These are phyloP conservation scores for Pachypeltis micranthus DNA, from an alignment of 1,140 invertebrate species.

Conservation along the genomic window DNA sequence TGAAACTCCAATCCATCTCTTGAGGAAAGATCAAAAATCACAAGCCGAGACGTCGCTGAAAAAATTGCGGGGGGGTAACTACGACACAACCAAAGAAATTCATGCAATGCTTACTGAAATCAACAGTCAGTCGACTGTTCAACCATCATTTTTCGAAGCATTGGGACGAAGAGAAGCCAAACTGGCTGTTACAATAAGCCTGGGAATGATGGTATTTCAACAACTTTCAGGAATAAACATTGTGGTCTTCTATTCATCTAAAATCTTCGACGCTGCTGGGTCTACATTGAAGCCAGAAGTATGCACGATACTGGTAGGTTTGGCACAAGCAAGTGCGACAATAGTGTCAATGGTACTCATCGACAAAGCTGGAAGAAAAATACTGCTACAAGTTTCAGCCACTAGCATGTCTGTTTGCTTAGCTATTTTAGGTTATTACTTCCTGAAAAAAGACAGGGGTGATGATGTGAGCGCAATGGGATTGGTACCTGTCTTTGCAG, in stretches of 20 bases:
- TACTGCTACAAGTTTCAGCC: slow-evolving; percentile 41
- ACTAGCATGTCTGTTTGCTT: slow-evolving; percentile 37
- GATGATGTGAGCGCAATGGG: slow-evolving; percentile 36
- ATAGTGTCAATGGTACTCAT: slow-evolving; percentile 36
- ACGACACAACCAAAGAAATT: slow-evolving; percentile 63
- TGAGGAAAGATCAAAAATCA: slow-evolving; percentile 26
- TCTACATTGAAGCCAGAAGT: slow-evolving; percentile 37
- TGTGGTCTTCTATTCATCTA: slow-evolving; percentile 63
- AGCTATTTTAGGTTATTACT: slow-evolving; percentile 30
- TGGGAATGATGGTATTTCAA: slow-evolving; percentile 72
- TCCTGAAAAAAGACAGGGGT: slow-evolving; percentile 24
- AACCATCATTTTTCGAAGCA: slow-evolving; percentile 42
- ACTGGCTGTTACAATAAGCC: slow-evolving; percentile 56
- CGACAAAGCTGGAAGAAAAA: slow-evolving; percentile 38
- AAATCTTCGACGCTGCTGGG: slow-evolving; percentile 56
- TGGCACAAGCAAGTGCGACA: slow-evolving; percentile 37
- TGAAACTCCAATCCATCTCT: slow-evolving; percentile 36
- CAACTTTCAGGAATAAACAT: slow-evolving; percentile 76
- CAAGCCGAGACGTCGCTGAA: slow-evolving; percentile 32
- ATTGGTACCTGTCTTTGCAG: slow-evolving; percentile 52
- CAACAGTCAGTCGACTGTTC: slow-evolving; percentile 43
- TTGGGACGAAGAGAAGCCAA: slow-evolving; percentile 44
- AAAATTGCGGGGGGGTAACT: slow-evolving; percentile 48
- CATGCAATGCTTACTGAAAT: slow-evolving; percentile 46
- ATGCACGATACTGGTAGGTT: slow-evolving; percentile 26